phyloP scores from a whole-genome alignment of 2,797 vertebrate species.

The Odontamblyopus lacepedii region DNA sequence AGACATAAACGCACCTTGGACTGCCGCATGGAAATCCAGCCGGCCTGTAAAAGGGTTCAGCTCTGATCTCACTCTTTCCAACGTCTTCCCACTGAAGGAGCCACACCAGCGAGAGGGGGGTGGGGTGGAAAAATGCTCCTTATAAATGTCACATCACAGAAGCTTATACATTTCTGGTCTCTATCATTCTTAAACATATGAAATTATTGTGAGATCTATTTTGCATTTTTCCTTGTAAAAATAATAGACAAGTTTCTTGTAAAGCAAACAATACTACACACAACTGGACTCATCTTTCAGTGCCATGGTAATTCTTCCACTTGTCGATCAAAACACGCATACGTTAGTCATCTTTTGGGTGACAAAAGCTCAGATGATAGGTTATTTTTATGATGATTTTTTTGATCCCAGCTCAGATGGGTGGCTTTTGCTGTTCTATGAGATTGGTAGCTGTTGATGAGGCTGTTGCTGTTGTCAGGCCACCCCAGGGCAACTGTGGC shows the following conservation, averaged over 20 bases:
- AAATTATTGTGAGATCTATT: neutral
- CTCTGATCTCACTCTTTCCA: constrained; percentile 74
- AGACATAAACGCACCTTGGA: constrained; percentile 65
- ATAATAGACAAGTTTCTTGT: neutral
- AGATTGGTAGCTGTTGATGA: neutral
- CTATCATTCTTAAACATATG: constrained; percentile 10
- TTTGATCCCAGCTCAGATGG: neutral
- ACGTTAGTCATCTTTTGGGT: neutral
- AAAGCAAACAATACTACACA: too few relatives aligned
- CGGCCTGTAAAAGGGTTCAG: constrained; percentile 59
- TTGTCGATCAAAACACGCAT: neutral
- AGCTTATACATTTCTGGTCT: constrained; percentile 2
- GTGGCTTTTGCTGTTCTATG: neutral
- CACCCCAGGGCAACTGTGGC: too few relatives aligned
- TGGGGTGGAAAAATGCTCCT: constrained; percentile 22
- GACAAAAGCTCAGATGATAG: neutral
- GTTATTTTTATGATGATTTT: neutral
- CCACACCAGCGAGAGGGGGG: constrained; percentile 30
- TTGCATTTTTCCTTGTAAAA: neutral
- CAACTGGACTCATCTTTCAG: too few relatives aligned
- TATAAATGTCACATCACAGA: constrained; percentile 36
- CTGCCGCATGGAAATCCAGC: constrained; percentile 66
- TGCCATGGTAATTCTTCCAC: neutral
- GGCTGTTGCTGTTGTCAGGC: neutral
- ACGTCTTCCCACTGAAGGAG: constrained; percentile 46